Base-by-base conservation (phyloP, 2,888 invertebrate genomes). In the Oegoconia quadripuncta region DNA sequence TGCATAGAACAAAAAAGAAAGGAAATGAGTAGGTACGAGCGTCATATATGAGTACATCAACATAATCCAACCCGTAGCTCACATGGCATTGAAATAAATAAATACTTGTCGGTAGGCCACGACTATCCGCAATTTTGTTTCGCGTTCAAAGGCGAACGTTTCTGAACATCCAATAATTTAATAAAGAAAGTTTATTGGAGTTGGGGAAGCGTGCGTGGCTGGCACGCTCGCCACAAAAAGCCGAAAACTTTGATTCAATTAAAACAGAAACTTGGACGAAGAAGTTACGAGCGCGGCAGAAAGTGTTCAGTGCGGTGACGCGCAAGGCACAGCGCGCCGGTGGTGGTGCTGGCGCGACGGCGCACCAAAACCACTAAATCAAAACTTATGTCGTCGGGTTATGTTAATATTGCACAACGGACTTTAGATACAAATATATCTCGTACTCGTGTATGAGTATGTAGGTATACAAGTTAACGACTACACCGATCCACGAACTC, bases 191-290 rank as follows among this genome's bases (percentile, higher is more conserved):
- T 87, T 86, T 77, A 66, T 66, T 59, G 62, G 55, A 65, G 67
- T 65, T 64, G 53, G 72, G 69, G 64, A 72, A 76, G 77, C 84
- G 84, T 86, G 82, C 86, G 82, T 84, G 82, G 80, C 74, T 79
- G 79, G 78, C 74, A 76, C 73, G 79, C 78, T 80, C 70, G 75
- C 84, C 86, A 72, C 86, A 86, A 84, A 84, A 86, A 86, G 81
- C 84, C 80, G 78, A 83, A 82, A 83, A 83, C 83, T 84, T 82
- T 80, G 79, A 86, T 86, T 86, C 83, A 86, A 87, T 86, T 84
- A 87, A 82, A 84, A 82, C 79, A 73, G 70, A 77, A 83, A 83
- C 77, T 86, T 81, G 65, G 64, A 66, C 58, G 71, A 77, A 83
- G 80, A 84, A 82, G 76, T 84, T 80, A 74, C 61, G 64, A 68